These are phyloP conservation scores for Mastomys coucha DNA, from an alignment of 2,113 vertebrate species.

Conservation along the genomic window DNA sequence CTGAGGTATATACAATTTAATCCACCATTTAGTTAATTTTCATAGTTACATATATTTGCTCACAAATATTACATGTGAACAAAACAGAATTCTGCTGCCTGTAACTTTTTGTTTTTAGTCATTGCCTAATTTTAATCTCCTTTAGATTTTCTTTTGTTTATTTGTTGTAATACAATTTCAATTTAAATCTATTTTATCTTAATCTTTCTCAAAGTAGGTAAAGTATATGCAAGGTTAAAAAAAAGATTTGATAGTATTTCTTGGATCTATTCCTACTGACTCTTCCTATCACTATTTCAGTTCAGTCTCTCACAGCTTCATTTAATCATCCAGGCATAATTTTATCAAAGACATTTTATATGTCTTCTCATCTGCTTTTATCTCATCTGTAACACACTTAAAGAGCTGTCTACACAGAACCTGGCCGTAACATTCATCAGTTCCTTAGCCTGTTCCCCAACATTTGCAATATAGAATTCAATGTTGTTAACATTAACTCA, in stretches of 20 bases:
- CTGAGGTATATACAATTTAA: neutral
- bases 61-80: neutral
- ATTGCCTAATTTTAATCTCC: neutral
- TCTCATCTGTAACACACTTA: neutral
- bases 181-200: neutral
- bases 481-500: neutral
- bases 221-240: neutral
- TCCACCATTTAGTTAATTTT: neutral
- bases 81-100: neutral
- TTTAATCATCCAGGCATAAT: neutral
- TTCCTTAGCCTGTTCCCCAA: neutral
- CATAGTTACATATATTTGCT: neutral
- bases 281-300: neutral
- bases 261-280: neutral
- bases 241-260: constrained; percentile 1
- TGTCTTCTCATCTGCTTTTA: neutral
- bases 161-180: neutral
- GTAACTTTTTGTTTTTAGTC: neutral
- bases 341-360: constrained; percentile 13
- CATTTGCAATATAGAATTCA: neutral
- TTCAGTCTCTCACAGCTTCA: neutral
- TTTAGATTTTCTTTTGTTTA: neutral
- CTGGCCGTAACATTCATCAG: neutral
- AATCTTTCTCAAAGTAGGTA: neutral
- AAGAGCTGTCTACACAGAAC: neutral